phyloP scores from a whole-genome alignment of 1,140 invertebrate genomes.

The Diabrotica virgifera region DNA sequence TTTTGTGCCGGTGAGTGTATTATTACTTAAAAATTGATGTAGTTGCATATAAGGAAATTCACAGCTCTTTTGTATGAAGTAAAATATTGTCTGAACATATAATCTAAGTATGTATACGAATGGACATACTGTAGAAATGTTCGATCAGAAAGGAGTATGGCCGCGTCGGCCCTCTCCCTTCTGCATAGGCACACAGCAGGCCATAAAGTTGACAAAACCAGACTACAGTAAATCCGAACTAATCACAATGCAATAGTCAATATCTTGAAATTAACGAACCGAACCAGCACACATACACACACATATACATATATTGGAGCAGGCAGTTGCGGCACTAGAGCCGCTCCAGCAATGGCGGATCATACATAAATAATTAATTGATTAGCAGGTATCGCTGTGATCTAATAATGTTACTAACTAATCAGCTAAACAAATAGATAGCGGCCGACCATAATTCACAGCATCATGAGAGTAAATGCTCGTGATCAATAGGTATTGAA shows the following conservation, averaged over 20 bases:
- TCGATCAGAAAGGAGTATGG: no score
- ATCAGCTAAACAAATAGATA: slow-evolving; percentile 51
- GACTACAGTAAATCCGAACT: slow-evolving; percentile 21
- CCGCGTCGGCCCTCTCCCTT: not conserved
- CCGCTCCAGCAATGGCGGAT: slow-evolving; percentile 34
- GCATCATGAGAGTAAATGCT: slow-evolving; percentile 43
- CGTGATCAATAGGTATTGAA: slow-evolving; percentile 47
- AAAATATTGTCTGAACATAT: no score
- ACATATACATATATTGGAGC: slow-evolving; percentile 5
- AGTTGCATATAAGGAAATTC: no score
- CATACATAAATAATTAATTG: slow-evolving; percentile 50
- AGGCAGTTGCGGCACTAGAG: not conserved
- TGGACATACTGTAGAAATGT: no score
- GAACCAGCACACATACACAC: slow-evolving; percentile 11
- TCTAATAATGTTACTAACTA: slow-evolving; percentile 51
- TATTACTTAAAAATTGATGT: no score
- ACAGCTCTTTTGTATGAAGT: no score
- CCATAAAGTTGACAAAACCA: slow-evolving; percentile 26
- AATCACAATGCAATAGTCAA: slow-evolving; percentile 29
- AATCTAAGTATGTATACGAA: no score
- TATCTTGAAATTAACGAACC: slow-evolving; percentile 40
- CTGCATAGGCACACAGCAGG: not conserved
- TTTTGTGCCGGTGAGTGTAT: no score
- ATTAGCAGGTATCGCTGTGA: slow-evolving; percentile 49
- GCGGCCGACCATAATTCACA: slow-evolving; percentile 49